phyloP scores from a whole-genome alignment of 2,797 vertebrate species.

The Apogon hyalosoma region DNA sequence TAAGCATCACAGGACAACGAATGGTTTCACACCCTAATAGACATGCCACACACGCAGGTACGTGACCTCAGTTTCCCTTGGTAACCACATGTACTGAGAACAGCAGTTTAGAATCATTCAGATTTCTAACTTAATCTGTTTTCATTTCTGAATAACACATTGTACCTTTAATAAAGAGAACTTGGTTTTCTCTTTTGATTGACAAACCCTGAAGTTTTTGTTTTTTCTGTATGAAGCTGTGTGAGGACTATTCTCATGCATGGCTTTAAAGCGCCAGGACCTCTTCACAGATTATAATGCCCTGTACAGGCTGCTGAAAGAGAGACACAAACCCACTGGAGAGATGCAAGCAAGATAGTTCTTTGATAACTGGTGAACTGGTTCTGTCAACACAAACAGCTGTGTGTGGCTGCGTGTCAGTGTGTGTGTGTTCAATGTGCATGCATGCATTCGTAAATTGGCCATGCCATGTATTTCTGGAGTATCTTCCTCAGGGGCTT shows the following conservation, averaged over 20 bases:
- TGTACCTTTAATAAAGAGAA: slow-evolving; percentile 25
- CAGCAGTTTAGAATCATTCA: slow-evolving; percentile 44
- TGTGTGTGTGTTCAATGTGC: slow-evolving; percentile 45
- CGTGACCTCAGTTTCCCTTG: slow-evolving; percentile 63
- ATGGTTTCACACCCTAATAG: slow-evolving; percentile 41
- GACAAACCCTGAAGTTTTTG: slow-evolving; percentile 7
- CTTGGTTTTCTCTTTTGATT: background rate
- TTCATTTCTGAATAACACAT: slow-evolving; percentile 5
- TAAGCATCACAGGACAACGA: slow-evolving; percentile 31
- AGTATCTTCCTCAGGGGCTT: slow-evolving; percentile 67
- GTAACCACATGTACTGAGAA: slow-evolving; percentile 53
- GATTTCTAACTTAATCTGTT: slow-evolving; percentile 16
- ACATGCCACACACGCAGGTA: slow-evolving; percentile 23
- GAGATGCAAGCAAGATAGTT: slow-evolving; percentile 9
- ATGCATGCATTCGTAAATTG: slow-evolving; percentile 73
- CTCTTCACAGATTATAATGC: slow-evolving; percentile 15
- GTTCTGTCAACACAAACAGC: slow-evolving; percentile 63
- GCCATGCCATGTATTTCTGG: slow-evolving; percentile 67
- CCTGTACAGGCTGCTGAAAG: slow-evolving; percentile 14
- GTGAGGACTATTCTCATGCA: slow-evolving; percentile 8
- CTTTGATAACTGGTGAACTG: slow-evolving; percentile 54
- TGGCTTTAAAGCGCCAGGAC: background rate
- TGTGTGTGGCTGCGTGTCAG: slow-evolving; percentile 14
- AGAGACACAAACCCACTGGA: slow-evolving; percentile 1
- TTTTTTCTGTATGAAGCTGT: background rate